phyloP scores from a whole-genome alignment of 92 coral and sea anemone genomes.

The Actinernus sp. region DNA sequence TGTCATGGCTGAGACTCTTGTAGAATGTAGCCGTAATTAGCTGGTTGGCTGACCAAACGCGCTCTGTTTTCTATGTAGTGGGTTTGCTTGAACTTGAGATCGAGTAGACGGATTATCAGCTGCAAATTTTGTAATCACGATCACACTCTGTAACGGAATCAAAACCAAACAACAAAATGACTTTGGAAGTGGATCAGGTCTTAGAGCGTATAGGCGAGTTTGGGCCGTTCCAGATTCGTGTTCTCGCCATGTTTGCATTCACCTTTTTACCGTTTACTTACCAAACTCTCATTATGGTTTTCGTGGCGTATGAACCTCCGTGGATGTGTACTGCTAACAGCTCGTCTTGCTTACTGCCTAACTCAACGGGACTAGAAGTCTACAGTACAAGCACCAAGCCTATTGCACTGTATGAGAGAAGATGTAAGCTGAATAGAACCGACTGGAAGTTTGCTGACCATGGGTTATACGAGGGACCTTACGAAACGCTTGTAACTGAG shows the following conservation, averaged over 20 bases:
- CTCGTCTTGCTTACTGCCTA: constrained; percentile 60
- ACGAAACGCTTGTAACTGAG: constrained; percentile 78
- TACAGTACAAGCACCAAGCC: constrained; percentile 78
- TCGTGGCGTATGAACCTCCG: constrained; percentile 92
- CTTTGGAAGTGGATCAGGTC: constrained; percentile 72
- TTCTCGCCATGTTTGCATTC: constrained; percentile 79
- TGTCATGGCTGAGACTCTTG: no score
- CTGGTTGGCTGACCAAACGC: no score
- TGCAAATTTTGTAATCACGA: no score
- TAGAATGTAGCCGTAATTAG: no score
- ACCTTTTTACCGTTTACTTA: constrained; percentile 84
- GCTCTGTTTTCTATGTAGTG: no score
- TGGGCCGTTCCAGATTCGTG: constrained; percentile 87
- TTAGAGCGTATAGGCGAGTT: constrained; percentile 80
- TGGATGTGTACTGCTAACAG: constrained; percentile 87
- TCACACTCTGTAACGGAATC: no score
- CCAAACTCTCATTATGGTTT: constrained; percentile 89
- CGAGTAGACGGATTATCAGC: no score
- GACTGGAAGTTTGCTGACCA: constrained; percentile 86
- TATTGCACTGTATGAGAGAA: constrained; percentile 53
- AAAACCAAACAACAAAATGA: no score
- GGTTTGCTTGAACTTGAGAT: no score
- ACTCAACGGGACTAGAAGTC: constrained; percentile 34
- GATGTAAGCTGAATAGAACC: constrained; percentile 66
- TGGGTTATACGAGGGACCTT: constrained; percentile 83